Base-by-base conservation (phyloP, 2,113 vertebrate genomes). In the Elachura formosa region DNA sequence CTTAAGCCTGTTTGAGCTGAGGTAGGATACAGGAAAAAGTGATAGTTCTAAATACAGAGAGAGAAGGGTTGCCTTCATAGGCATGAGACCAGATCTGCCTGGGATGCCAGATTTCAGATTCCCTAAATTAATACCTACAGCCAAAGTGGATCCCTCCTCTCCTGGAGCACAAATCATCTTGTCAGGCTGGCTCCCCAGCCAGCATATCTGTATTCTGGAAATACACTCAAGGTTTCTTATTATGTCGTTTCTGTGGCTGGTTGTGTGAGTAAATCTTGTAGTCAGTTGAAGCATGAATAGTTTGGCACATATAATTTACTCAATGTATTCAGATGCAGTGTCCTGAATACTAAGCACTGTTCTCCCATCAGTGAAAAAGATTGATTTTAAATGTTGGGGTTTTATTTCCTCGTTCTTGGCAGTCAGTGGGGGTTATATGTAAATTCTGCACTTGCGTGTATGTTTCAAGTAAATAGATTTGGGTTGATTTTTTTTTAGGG, bases 291-390 rank as follows among this genome's bases (percentile, higher is more conserved):
- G 82, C 18, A 0, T 85, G 88, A 89, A 77, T 80, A 75, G 73
- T 90, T 91, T 71, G 73, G 83, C 81, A 95, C 58, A 40, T 79
- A 31, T 81, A 95, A 89, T 93, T 94, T 92, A 84, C 62, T 89
- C 73, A 71, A 23, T 84, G 68, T 88, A 83, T 95, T 89, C 94
- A 84, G 64, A 94, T 51, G 48, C 0, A 4, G 40, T 49, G 46
- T 66, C 68, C 46, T 88, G 94, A 93, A 97, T 96, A 84, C 75
- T 94, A 95, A 95, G n/a, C 61, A 66, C 34, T 1, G 1, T 13
- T 59, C 31, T 93, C 24, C 72, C 68, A 36, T 59, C 82, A 84
- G 5, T 63, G 72, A 68, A 89, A 86, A 85, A 20, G 31, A 34
- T 15, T 72, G 58, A 76, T 88, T 89, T 89, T 38, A 74, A 83